Conservation (phyloP, 2,113 vertebrate species). For the Nymphicus hollandicus region DNA sequence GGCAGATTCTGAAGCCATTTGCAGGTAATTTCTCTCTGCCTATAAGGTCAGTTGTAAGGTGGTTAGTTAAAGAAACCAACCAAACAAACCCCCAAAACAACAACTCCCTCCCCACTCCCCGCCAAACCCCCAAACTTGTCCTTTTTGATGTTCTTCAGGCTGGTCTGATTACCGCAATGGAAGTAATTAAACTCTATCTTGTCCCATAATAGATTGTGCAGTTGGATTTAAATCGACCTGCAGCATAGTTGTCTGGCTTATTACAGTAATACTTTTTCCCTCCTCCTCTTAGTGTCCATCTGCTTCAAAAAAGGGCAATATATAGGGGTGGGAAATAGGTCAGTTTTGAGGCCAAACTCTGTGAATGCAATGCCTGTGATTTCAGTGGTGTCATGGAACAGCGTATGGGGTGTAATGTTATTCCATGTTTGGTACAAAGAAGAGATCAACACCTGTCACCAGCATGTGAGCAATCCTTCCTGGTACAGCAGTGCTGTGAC, state of each 20-base stretch:
- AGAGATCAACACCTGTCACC: neutral
- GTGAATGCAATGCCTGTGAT: neutral
- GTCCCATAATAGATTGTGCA: neutral
- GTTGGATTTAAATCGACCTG: neutral
- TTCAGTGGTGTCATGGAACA: neutral
- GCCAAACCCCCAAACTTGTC: neutral
- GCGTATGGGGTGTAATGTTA: fast-evolving
- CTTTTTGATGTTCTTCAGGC: neutral
- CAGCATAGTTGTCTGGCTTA: neutral
- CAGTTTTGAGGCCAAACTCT: neutral
- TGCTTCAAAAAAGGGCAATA: neutral
- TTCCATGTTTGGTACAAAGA: neutral
- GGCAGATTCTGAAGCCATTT: slow-evolving; percentile 17
- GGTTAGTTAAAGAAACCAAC: neutral
- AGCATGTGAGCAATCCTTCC: neutral
- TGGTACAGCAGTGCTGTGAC: neutral
- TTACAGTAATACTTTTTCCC: neutral
- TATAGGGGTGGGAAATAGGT: neutral
- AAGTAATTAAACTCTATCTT: neutral
- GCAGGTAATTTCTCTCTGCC: slow-evolving; percentile 28
- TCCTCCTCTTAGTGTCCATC: neutral
- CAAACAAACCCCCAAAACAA: neutral
- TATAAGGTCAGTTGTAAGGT: neutral
- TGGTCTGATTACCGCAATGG: neutral
- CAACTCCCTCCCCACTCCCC: neutral